phyloP scores from a whole-genome alignment of 2,797 vertebrate genomes.

The Melopsittacus undulatus region DNA sequence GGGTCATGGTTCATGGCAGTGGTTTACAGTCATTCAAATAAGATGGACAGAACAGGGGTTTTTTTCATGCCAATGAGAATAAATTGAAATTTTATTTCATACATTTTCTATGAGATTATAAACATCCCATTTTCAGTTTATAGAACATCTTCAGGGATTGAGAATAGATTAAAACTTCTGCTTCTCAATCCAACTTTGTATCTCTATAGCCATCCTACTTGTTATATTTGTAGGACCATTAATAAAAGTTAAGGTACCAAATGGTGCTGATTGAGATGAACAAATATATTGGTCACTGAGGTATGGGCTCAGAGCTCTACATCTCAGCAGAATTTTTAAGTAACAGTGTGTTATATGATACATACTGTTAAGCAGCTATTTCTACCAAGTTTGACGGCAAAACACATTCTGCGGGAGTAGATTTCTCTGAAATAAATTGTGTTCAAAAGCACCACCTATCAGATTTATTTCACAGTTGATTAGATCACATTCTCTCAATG shows the following conservation, averaged over 20 bases:
- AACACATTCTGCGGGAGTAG: not conserved
- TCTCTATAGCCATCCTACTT: conserved; percentile 38
- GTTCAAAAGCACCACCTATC: conserved; percentile 47
- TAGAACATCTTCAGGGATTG: conserved; percentile 4
- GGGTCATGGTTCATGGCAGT: not conserved
- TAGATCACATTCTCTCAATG: not conserved
- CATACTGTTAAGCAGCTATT: conserved; percentile 45
- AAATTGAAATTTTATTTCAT: not conserved
- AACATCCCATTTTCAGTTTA: conserved; percentile 29
- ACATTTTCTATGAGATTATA: not conserved
- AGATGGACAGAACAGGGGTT: not conserved
- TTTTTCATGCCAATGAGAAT: not conserved
- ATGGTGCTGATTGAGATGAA: conserved; percentile 69
- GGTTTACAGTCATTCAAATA: not conserved
- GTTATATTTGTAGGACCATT: conserved; percentile 66
- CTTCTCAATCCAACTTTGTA: conserved; percentile 37
- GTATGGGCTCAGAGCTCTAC: conserved; percentile 61
- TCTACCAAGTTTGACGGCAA: conserved; percentile 55
- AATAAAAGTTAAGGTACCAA: conserved; percentile 66
- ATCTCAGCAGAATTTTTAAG: conserved; percentile 65
- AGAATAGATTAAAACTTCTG: conserved; percentile 43
- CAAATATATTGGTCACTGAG: conserved; percentile 44
- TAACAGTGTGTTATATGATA: conserved; percentile 52
- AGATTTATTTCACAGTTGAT: conserved; percentile 40
- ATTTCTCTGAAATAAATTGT: conserved; percentile 5